Evolutionary conservation across 1,140 invertebrate species (phyloP).

Genomic region (Hyphantria cunea): DNA sequence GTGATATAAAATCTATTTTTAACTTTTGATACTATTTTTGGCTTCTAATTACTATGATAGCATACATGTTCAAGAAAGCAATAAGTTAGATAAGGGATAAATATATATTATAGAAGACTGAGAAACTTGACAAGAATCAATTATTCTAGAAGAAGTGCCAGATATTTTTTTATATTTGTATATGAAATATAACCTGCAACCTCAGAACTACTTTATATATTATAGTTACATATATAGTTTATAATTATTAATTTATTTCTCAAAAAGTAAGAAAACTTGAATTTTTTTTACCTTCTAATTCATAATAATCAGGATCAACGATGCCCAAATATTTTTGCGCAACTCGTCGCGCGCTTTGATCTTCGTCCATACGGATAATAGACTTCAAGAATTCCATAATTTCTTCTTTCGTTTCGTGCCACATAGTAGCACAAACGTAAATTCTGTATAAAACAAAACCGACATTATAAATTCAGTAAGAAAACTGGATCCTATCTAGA

Average conservation of each 20-base stretch:
- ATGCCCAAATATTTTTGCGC: slow-evolving; percentile 96
- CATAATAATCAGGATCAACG: slow-evolving; percentile 97
- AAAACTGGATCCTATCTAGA: too few species aligned
- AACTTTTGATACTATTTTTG: too few species aligned
- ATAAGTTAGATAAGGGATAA: too few species aligned
- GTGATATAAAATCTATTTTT: too few species aligned
- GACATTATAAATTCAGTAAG: neutral
- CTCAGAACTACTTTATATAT: neutral
- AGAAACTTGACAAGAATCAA: too few species aligned
- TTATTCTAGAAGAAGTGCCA: too few species aligned
- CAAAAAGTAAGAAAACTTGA: too few species aligned
- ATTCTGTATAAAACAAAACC: slow-evolving; percentile 83
- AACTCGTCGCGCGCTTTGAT: slow-evolving; percentile 94
- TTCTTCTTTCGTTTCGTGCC: slow-evolving; percentile 98
- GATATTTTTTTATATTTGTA: too few species aligned
- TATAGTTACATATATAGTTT: neutral
- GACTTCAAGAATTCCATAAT: slow-evolving; percentile 97
- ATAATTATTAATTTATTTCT: too few species aligned
- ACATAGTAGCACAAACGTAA: slow-evolving; percentile 98
- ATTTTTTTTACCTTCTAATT: slow-evolving; percentile 97
- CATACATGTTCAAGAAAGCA: too few species aligned
- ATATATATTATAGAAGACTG: too few species aligned
- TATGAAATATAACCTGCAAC: neutral
- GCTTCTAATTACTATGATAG: too few species aligned
- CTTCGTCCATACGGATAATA: slow-evolving; percentile 94